Evolutionary conservation across 2,888 invertebrate species (phyloP).

Genomic region (Ceriagrion tenellum): DNA sequence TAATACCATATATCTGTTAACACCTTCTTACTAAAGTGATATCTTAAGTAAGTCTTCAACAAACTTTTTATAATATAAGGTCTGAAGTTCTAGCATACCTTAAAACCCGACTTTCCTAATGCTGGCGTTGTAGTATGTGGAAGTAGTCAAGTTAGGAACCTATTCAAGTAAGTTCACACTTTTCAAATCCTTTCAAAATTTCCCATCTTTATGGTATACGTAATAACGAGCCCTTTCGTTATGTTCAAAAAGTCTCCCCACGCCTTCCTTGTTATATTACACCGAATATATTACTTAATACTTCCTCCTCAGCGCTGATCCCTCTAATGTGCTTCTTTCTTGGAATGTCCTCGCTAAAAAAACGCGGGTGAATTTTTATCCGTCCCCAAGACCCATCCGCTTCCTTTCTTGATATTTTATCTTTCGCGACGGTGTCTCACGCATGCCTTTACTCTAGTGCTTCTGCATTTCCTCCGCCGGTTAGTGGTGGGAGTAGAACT

Average conservation of each 20-base stretch:
- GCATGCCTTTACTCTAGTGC: not conserved
- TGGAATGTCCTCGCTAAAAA: not conserved
- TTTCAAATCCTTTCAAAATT: too few relatives aligned
- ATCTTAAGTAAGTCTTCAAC: too few relatives aligned
- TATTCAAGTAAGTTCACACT: too few relatives aligned
- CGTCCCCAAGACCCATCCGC: not conserved
- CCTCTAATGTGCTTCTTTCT: not conserved
- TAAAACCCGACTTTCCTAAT: too few relatives aligned
- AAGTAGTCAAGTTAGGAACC: too few relatives aligned
- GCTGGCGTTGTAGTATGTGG: too few relatives aligned
- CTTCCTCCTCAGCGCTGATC: not conserved
- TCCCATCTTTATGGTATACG: too few relatives aligned
- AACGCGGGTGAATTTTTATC: not conserved
- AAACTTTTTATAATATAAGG: too few relatives aligned
- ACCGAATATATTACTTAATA: not conserved
- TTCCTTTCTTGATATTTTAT: conserved; percentile 8
- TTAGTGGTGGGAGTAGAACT: not conserved
- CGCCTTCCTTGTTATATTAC: not conserved
- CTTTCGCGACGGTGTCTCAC: not conserved
- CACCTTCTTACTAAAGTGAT: too few relatives aligned
- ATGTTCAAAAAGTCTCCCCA: not conserved
- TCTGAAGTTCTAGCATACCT: too few relatives aligned
- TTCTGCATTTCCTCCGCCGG: not conserved
- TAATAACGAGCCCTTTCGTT: too few relatives aligned
- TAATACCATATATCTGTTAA: too few relatives aligned